A percentile compares a stretch with the other conserved stretches of the same genome.
These are phyloP conservation scores for Apotomis turbidana DNA, from an alignment of 2,888 invertebrate species.

Conservation along the genomic window DNA sequence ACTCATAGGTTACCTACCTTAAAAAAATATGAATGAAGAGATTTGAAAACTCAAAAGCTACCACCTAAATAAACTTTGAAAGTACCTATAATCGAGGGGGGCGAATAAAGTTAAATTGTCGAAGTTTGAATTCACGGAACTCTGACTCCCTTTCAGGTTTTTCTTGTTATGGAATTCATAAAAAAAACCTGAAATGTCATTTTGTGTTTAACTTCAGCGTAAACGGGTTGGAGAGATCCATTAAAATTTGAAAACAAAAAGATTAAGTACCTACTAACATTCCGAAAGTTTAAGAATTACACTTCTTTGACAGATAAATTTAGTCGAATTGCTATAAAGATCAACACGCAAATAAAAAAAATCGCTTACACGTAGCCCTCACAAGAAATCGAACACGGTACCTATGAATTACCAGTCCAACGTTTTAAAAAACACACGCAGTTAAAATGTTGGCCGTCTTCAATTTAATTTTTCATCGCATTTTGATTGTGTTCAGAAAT, in stretches of 20 bases:
- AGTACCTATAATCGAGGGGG: slow-evolving; percentile 55
- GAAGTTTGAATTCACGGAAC: slow-evolving; percentile 67
- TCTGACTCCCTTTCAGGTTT: slow-evolving; percentile 53
- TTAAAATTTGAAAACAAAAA: neutral
- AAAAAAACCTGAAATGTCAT: slow-evolving; percentile 54
- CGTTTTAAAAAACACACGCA: too few species aligned
- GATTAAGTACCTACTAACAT: neutral
- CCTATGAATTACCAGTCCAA: too few species aligned
- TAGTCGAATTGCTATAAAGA: too few species aligned
- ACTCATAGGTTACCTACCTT: neutral
- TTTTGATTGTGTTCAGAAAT: too few species aligned
- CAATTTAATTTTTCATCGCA: too few species aligned
- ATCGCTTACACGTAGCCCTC: too few species aligned
- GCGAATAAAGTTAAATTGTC: slow-evolving; percentile 77
- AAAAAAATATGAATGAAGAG: neutral
- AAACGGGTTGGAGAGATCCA: slow-evolving; percentile 11
- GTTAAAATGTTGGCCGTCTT: too few species aligned
- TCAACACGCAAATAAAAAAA: too few species aligned
- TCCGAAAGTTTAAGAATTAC: neutral
- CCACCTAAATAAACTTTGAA: slow-evolving; percentile 51
- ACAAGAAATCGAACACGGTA: too few species aligned
- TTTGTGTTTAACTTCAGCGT: slow-evolving; percentile 43
- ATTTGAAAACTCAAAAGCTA: slow-evolving; percentile 52
- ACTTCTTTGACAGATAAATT: neutral
- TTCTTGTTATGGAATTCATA: slow-evolving; percentile 56